Base-by-base conservation (phyloP, 2,888 invertebrate genomes). In the Serripes groenlandicus region DNA sequence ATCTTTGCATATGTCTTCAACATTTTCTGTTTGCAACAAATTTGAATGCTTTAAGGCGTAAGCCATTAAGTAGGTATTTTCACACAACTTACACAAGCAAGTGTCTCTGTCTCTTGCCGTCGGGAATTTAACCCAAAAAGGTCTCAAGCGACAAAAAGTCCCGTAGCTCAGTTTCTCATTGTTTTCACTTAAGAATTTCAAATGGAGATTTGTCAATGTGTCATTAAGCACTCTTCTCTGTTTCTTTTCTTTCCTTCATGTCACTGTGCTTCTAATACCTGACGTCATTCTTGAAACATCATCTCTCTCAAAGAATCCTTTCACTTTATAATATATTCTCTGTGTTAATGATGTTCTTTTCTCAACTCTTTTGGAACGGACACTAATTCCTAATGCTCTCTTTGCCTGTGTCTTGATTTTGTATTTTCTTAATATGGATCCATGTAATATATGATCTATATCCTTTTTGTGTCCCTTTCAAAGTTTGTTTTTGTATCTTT, bases 21-120 rank as follows among this genome's bases (percentile, higher is more conserved):
- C 15, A 26, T 78, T 35, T 32, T 62, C 26, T 26, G 75, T 79
- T 23, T 73, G 37, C 9, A 85, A 37, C 15, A 70, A 72, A 26
- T 54, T 64, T 21, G 60, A 52, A 34, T 52, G 56, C 7, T 70
- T 34, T 28, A 85, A 52, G 26, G 54, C 64, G 28, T 79, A 66
- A n/a, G 75, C 77, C 70, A 78, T 75, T 37, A 75, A 70, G 42
- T 78, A 52, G 3, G 66, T 26, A 35, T 84, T 86, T 37, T 81
- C 81, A 60, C 80, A 80, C n/a, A 70, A 74, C 68, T 81, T 86
- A 56, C 83, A 86, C 18, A 81, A 68, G 52, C 86, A 84, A 30
- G 86, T 86, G 15, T 86, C 49, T 28, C 75, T 66, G 32, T 86
- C 83, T 18, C 42, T 64, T 18, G 71, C 68, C 56, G 75, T 69